phyloP scores from a whole-genome alignment of 1,140 invertebrate genomes.

The Copidosoma floridanum region DNA sequence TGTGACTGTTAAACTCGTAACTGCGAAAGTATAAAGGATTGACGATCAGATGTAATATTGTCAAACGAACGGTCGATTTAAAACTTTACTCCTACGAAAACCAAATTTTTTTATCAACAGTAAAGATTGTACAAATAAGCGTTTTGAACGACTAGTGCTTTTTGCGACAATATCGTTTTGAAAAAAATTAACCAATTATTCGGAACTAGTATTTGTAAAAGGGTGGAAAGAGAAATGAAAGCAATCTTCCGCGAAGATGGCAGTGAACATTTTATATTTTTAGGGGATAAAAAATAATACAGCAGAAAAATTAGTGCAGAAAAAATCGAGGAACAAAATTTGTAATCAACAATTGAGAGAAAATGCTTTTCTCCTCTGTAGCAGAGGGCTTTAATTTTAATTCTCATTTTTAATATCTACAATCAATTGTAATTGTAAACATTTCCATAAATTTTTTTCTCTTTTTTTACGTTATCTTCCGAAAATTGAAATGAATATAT shows the following conservation, averaged over 20 bases:
- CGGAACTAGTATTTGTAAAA: background rate
- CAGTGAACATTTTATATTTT: conserved; percentile 21
- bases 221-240: background rate
- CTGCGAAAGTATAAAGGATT: too few species aligned
- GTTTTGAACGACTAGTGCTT: conserved; percentile 35
- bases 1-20: too few species aligned
- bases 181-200: background rate
- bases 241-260: conserved; percentile 22
- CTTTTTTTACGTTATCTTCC: too few species aligned
- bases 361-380: conserved; percentile 18
- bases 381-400: conserved; percentile 3
- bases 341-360: background rate
- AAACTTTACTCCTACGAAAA: too few species aligned
- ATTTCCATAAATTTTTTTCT: too few species aligned
- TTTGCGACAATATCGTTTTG: conserved; percentile 33
- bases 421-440: too few species aligned
- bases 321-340: background rate
- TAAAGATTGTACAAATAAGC: conserved; percentile 34
- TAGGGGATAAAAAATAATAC: background rate
- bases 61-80: too few species aligned
- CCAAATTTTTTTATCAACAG: too few species aligned
- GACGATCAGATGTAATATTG: too few species aligned
- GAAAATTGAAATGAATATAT: too few species aligned
- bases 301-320: background rate
- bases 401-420: too few species aligned